Percentiles rank a stretch among this genome's conserved stretches.
These are phyloP conservation scores for Stenichneumon culpator DNA, from an alignment of 2,888 invertebrate species.

Conservation along the genomic window DNA sequence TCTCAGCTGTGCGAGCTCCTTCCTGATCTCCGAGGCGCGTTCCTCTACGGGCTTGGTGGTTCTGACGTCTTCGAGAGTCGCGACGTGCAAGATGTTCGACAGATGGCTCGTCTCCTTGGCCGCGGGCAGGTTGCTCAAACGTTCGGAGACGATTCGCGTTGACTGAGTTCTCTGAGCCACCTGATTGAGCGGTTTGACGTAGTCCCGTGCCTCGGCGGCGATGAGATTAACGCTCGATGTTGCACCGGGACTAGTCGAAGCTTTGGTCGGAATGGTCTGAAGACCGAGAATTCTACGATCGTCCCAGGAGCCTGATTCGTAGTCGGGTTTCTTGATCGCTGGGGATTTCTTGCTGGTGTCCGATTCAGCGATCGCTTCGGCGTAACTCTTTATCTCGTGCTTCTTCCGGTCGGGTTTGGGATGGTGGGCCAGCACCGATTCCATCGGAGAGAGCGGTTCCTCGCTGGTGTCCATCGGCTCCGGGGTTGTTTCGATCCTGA, in stretches of 20 bases:
- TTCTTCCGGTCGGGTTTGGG: slow-evolving; percentile 50
- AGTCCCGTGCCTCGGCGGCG: slow-evolving; percentile 75
- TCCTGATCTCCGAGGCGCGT: slow-evolving; percentile 87
- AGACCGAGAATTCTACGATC: slow-evolving; percentile 34
- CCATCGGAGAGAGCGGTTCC: slow-evolving; percentile 76
- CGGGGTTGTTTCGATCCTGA: slow-evolving; percentile 72
- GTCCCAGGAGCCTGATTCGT: slow-evolving; percentile 53
- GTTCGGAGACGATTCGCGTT: slow-evolving; percentile 86
- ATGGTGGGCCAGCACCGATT: slow-evolving; percentile 71
- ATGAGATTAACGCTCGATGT: slow-evolving; percentile 58
- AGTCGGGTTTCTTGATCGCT: slow-evolving; percentile 1
- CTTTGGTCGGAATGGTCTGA: slow-evolving; percentile 54
- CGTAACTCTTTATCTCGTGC: slow-evolving; percentile 73
- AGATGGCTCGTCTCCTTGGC: slow-evolving; percentile 87
- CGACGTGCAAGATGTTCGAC: slow-evolving; percentile 88
- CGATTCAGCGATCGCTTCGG: slow-evolving; percentile 73
- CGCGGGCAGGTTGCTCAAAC: slow-evolving; percentile 87
- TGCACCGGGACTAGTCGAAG: slow-evolving; percentile 73
- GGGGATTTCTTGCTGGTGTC: slow-evolving; percentile 19
- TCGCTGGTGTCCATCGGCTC: slow-evolving; percentile 80
- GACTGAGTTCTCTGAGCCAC: slow-evolving; percentile 86
- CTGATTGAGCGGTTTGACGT: slow-evolving; percentile 78
- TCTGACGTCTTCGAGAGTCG: slow-evolving; percentile 87
- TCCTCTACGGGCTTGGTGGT: slow-evolving; percentile 86
- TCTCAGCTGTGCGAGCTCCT: slow-evolving; percentile 87